These are phyloP conservation scores for Otocyon megalotis DNA, from an alignment of 2,113 vertebrate species.

Conservation along the genomic window DNA sequence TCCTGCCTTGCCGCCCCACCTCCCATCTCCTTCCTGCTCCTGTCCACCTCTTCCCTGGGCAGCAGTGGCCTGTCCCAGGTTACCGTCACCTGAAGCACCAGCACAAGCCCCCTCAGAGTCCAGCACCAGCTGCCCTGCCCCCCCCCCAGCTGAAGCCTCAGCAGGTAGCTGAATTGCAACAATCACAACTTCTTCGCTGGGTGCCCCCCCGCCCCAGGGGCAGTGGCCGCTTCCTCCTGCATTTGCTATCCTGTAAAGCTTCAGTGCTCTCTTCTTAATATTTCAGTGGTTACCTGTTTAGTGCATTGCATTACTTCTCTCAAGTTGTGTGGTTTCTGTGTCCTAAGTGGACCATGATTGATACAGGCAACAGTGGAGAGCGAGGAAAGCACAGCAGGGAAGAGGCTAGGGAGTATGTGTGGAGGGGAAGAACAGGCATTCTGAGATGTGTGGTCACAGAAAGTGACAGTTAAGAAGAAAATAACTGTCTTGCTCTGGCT, in stretches of 20 bases:
- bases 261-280: neutral
- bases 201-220: neutral
- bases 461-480: neutral
- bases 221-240: neutral
- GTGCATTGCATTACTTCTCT: neutral
- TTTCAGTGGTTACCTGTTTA: neutral
- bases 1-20: neutral
- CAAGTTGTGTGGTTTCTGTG: neutral
- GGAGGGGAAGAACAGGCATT: neutral
- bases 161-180: neutral
- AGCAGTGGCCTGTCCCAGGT: neutral
- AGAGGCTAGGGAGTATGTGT: neutral
- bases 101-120: too few relatives aligned
- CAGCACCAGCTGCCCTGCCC: neutral
- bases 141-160: neutral
- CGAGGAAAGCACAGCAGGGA: neutral
- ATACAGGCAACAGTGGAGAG: neutral
- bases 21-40: neutral
- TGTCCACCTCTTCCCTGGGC: too few relatives aligned
- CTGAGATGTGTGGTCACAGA: neutral
- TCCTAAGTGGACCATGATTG: neutral
- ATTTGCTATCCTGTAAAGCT: neutral
- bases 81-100: neutral
- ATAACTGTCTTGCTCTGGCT: neutral
- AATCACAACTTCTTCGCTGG: neutral